Conservation (phyloP, 2,113 vertebrate species). For the Pedionomus torquatus region DNA sequence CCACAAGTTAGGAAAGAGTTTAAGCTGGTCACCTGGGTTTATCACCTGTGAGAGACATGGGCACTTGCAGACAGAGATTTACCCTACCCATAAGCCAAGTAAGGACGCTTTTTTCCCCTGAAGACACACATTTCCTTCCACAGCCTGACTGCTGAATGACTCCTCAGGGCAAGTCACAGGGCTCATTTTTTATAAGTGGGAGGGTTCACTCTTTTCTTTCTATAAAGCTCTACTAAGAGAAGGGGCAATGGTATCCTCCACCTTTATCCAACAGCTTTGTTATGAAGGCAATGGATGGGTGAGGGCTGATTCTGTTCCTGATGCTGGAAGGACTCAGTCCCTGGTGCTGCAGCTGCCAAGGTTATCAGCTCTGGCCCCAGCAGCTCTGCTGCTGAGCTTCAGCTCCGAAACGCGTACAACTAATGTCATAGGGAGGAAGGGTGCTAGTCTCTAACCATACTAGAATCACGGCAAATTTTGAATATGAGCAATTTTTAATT, state of each 20-base stretch:
- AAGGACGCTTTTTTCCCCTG: background rate
- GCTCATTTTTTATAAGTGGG: background rate
- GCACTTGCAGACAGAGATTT: background rate
- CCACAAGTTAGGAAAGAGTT: background rate
- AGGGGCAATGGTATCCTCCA: background rate
- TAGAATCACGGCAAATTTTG: background rate
- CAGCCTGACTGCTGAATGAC: background rate
- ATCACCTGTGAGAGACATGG: background rate
- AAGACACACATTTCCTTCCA: background rate
- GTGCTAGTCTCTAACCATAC: background rate
- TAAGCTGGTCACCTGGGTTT: background rate
- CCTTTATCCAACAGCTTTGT: background rate
- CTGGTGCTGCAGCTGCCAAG: background rate
- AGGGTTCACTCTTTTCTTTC: background rate
- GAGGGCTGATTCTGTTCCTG: background rate
- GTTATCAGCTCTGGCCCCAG: background rate
- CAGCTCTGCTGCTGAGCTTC: background rate
- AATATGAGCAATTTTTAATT: background rate
- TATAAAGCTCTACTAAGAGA: background rate
- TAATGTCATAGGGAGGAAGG: rapidly evolving
- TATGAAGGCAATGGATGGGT: background rate
- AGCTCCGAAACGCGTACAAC: background rate
- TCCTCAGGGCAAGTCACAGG: background rate
- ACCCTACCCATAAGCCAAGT: background rate
- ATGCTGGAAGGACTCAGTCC: background rate